These are phyloP conservation scores for Agonopterix subpropinquella DNA, from an alignment of 2,888 invertebrate genomes.

Conservation along the genomic window DNA sequence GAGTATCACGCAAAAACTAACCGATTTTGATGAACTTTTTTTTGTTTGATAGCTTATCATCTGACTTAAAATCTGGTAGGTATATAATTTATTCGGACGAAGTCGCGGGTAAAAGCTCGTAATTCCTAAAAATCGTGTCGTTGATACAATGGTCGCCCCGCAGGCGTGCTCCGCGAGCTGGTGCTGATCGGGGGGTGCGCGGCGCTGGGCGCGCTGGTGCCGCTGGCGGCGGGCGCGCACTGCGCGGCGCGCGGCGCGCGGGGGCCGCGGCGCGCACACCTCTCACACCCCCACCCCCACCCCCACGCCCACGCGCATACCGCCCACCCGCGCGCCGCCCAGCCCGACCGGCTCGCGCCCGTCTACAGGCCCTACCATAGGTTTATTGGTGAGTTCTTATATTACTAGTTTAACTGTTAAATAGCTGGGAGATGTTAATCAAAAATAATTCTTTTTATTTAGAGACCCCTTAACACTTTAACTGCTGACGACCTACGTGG, in stretches of 20 bases:
- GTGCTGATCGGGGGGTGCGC: constrained; percentile 86
- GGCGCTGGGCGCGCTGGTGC: constrained; percentile 87
- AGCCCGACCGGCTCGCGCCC: constrained; percentile 88
- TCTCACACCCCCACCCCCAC: constrained; percentile 76
- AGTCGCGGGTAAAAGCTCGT: too few relatives aligned
- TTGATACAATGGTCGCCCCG: not conserved
- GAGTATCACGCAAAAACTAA: too few relatives aligned
- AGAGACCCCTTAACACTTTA: too few relatives aligned
- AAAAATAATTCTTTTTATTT: too few relatives aligned
- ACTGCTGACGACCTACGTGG: too few relatives aligned
- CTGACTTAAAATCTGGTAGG: too few relatives aligned
- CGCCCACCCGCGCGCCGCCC: constrained; percentile 77
- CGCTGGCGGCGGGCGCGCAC: constrained; percentile 61
- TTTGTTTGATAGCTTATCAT: too few relatives aligned
- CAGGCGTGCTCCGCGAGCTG: constrained; percentile 83
- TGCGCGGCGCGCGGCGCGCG: constrained; percentile 54
- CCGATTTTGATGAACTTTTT: too few relatives aligned
- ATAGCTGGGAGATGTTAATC: too few relatives aligned
- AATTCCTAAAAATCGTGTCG: too few relatives aligned
- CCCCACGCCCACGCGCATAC: constrained; percentile 88
- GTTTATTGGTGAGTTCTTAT: constrained; percentile 81
- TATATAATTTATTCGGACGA: too few relatives aligned
- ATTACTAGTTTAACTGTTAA: too few relatives aligned
- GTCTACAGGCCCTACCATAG: constrained; percentile 93
- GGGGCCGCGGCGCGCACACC: constrained; percentile 84